Conservation (phyloP, 1,140 invertebrate genomes). For the Ctenoplectra terminalis region DNA sequence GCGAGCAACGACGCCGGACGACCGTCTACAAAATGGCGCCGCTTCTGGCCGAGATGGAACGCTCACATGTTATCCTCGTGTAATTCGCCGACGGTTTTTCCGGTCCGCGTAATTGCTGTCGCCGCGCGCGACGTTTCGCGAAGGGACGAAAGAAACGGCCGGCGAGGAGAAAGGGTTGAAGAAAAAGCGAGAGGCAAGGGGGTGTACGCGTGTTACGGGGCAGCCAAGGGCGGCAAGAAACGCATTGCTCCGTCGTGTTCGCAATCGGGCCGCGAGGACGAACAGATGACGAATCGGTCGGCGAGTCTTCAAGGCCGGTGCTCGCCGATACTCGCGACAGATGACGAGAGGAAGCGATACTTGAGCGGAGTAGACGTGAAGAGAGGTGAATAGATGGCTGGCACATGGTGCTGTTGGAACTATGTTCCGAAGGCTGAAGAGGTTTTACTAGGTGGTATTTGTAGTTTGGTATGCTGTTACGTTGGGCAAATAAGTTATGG, state of each 20-base stretch:
- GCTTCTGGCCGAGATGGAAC: too few relatives aligned
- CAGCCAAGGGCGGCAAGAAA: slow-evolving; percentile 66
- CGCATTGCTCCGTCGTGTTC: slow-evolving; percentile 74
- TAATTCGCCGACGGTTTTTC: slow-evolving; percentile 72
- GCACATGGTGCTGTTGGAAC: background rate
- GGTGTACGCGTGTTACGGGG: slow-evolving; percentile 31
- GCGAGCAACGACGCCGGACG: background rate
- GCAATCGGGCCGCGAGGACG: slow-evolving; percentile 55
- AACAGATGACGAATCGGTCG: slow-evolving; percentile 60
- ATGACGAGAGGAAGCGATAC: background rate
- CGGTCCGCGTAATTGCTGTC: slow-evolving; percentile 60
- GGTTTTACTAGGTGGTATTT: too few relatives aligned
- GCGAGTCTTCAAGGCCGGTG: slow-evolving; percentile 8
- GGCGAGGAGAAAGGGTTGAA: background rate
- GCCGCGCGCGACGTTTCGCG: slow-evolving; percentile 36
- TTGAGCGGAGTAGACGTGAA: background rate
- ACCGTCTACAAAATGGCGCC: slow-evolving; percentile 23
- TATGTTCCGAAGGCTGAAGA: too few relatives aligned
- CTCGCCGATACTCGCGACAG: background rate
- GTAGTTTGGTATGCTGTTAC: too few relatives aligned
- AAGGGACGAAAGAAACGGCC: slow-evolving; percentile 8
- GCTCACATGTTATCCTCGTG: slow-evolving; percentile 70
- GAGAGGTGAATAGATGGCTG: background rate
- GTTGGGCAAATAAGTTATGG: too few relatives aligned
- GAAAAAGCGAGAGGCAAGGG: slow-evolving; percentile 17